Percentiles rank a stretch among this genome's conserved stretches.
Evolutionary conservation across 2,113 vertebrate genomes (phyloP).

Genomic region (Eudorcas thomsonii): DNA sequence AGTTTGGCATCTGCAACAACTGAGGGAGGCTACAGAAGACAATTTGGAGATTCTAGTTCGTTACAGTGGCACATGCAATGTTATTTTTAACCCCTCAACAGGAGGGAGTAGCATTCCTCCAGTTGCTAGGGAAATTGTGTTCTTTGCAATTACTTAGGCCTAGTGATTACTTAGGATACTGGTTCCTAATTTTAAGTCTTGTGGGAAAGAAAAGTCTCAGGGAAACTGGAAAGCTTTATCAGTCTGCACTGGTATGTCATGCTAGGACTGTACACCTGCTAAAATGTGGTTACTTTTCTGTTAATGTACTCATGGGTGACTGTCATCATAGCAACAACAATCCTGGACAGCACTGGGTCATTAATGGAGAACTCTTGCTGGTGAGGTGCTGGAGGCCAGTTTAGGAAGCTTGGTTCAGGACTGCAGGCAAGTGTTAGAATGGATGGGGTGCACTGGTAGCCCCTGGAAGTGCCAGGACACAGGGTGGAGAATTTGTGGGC

Average conservation of each 20-base stretch:
- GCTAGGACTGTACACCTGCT: neutral
- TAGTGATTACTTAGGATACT: neutral
- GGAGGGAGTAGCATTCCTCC: neutral
- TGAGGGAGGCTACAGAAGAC: neutral
- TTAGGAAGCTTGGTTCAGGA: neutral
- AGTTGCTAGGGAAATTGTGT: constrained; percentile 55
- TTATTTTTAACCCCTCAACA: constrained; percentile 58
- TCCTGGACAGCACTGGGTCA: neutral
- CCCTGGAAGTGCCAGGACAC: neutral
- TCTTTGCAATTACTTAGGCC: neutral
- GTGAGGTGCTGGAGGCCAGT: neutral
- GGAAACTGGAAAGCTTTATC: neutral
- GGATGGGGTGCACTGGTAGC: neutral
- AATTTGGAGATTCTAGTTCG: neutral
- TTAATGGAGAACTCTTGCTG: neutral
- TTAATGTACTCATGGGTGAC: neutral
- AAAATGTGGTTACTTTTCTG: neutral
- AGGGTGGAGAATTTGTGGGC: too few relatives aligned
- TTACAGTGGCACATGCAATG: neutral
- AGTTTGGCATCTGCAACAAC: neutral
- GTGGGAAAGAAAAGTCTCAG: neutral
- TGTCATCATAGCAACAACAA: neutral
- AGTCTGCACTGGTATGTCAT: neutral
- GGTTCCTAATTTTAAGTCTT: constrained; percentile 45
- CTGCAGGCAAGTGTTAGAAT: neutral